These are phyloP conservation scores for Rutpela maculata DNA, from an alignment of 2,888 invertebrate genomes.

Conservation along the genomic window DNA sequence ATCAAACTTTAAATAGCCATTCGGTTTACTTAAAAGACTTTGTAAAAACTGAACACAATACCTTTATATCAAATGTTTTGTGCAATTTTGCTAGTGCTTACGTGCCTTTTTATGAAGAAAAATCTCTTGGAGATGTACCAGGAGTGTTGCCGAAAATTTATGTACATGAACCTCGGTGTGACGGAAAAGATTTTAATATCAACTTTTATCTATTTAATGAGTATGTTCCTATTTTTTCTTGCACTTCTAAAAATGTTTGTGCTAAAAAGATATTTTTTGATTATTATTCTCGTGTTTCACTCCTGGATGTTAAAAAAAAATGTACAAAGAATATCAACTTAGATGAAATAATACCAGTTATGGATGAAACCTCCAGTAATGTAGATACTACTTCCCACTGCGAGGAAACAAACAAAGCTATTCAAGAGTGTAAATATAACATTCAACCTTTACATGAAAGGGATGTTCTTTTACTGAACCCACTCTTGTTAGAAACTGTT, in stretches of 20 bases:
- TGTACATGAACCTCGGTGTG: constrained; percentile 13
- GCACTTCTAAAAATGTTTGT: constrained; percentile 24
- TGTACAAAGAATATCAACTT: constrained; percentile 61
- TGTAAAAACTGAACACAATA: constrained; percentile 56
- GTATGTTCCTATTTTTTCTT: constrained; percentile 48
- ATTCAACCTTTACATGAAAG: constrained; percentile 47
- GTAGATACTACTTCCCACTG: constrained; percentile 36
- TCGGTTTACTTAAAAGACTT: constrained; percentile 54
- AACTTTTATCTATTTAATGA: constrained; percentile 34
- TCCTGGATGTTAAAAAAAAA: constrained; percentile 49
- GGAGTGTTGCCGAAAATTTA: constrained; percentile 47
- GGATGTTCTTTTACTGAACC: constrained; percentile 74
- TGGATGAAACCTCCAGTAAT: constrained; percentile 56
- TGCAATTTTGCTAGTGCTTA: constrained; percentile 48
- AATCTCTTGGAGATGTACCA: constrained; percentile 11
- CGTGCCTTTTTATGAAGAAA: constrained; percentile 57
- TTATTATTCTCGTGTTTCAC: constrained; percentile 50
- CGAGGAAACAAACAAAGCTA: constrained; percentile 29
- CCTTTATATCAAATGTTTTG: constrained; percentile 42
- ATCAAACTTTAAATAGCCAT: constrained; percentile 57
- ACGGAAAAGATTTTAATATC: neutral
- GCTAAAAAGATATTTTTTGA: constrained; percentile 46
- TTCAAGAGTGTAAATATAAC: constrained; percentile 37
- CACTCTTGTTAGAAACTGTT: constrained; percentile 75
- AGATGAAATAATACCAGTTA: constrained; percentile 69